Evolutionary conservation across 1,140 invertebrate species (phyloP).

Genomic region (Ceratina australensis): DNA sequence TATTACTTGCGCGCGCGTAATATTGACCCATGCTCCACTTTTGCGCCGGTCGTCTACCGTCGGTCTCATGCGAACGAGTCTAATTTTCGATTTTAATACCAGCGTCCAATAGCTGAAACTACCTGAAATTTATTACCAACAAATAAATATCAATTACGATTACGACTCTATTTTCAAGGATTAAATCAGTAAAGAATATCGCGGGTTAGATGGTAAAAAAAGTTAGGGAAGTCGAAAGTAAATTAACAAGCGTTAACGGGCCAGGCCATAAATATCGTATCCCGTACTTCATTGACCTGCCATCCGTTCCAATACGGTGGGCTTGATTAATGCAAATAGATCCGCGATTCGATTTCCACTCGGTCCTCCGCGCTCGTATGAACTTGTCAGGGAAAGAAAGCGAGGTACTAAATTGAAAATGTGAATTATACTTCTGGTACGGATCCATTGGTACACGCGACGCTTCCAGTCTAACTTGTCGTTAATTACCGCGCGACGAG

Average conservation of each 20-base stretch:
- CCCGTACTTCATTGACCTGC: background rate
- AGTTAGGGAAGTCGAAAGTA: background rate
- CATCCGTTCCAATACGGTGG: background rate
- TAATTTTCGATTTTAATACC: background rate
- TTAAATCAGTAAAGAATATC: too few relatives aligned
- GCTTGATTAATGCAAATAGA: background rate
- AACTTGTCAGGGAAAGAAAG: background rate
- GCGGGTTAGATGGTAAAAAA: background rate
- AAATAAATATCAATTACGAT: too few relatives aligned
- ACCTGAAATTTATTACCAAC: too few relatives aligned
- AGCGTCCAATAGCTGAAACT: too few relatives aligned
- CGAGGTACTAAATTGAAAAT: background rate
- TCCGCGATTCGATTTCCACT: background rate
- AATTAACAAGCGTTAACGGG: too few relatives aligned
- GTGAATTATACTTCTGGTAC: too few relatives aligned
- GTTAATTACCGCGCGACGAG: slow-evolving; percentile 16
- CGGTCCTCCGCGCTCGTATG: background rate
- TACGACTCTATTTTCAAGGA: too few relatives aligned
- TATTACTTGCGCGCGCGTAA: slow-evolving; percentile 15
- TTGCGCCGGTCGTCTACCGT: background rate
- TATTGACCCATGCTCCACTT: slow-evolving; percentile 34
- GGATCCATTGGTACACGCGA: too few relatives aligned
- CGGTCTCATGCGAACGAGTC: too few relatives aligned
- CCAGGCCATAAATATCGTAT: background rate
- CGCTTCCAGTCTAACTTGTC: too few relatives aligned